These are phyloP conservation scores for Sepioteuthis lessoniana DNA, from an alignment of 2,888 invertebrate species.

Conservation along the genomic window DNA sequence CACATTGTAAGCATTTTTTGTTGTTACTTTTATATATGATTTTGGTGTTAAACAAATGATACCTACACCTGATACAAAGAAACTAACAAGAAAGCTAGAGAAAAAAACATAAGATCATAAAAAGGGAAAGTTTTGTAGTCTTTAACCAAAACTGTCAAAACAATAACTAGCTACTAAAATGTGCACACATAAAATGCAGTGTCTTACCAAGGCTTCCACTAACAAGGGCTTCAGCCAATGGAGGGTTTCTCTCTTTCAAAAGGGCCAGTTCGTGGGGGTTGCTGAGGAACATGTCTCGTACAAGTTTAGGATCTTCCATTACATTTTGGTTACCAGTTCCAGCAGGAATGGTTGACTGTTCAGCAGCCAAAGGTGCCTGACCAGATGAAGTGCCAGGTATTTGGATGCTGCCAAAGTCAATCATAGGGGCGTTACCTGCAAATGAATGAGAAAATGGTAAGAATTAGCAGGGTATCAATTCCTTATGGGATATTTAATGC, in stretches of 20 bases:
- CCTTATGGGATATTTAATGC: too few relatives aligned
- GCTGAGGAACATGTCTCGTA: constrained; percentile 76
- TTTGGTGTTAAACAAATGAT: too few relatives aligned
- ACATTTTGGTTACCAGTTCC: constrained; percentile 51
- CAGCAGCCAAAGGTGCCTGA: constrained; percentile 44
- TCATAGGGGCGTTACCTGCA: constrained; percentile 70
- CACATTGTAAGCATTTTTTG: too few relatives aligned
- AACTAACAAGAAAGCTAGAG: too few relatives aligned
- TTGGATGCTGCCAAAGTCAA: constrained; percentile 91
- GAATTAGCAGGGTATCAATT: too few relatives aligned
- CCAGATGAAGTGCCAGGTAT: constrained; percentile 78
- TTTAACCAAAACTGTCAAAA: too few relatives aligned
- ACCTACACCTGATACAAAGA: too few relatives aligned
- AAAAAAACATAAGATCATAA: too few relatives aligned
- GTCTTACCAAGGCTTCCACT: constrained; percentile 84
- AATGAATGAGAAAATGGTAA: background rate
- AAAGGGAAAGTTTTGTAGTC: too few relatives aligned
- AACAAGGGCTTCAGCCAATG: constrained; percentile 90
- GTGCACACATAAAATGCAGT: too few relatives aligned
- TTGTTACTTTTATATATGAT: too few relatives aligned
- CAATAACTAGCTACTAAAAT: too few relatives aligned
- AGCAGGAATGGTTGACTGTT: constrained; percentile 40
- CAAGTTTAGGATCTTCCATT: constrained; percentile 64
- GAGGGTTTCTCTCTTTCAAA: constrained; percentile 93
- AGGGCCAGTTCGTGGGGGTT: constrained; percentile 93